Conservation (phyloP, 2,113 vertebrate genomes). For the Xenopus laevis region DNA sequence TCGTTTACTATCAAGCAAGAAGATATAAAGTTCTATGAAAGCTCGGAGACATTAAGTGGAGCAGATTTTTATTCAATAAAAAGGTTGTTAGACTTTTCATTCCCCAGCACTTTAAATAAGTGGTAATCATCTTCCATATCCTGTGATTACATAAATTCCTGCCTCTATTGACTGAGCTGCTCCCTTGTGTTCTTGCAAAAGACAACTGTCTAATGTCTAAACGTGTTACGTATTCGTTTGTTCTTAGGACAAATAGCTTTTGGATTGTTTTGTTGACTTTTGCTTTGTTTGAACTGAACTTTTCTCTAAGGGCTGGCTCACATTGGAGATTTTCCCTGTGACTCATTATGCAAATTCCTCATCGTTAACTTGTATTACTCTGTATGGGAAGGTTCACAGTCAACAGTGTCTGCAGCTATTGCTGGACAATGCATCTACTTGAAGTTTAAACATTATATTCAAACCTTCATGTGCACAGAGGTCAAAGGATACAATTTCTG, state of each 20-base stretch:
- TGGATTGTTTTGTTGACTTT: not conserved
- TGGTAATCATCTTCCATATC: conserved; percentile 38
- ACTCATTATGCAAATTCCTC: no score
- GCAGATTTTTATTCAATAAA: conserved; percentile 39
- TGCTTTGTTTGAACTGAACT: not conserved
- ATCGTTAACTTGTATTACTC: no score
- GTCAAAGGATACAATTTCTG: no score
- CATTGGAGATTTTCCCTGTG: no score
- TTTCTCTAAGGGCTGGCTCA: no score
- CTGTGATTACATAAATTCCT: conserved; percentile 48
- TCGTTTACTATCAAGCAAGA: conserved; percentile 6
- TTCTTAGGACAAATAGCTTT: not conserved
- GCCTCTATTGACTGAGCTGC: conserved; percentile 46
- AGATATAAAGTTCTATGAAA: conserved; percentile 15
- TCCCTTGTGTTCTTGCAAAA: conserved; percentile 43
- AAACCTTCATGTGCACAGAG: no score
- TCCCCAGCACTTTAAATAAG: conserved; percentile 42
- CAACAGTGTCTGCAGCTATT: no score
- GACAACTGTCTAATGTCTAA: conserved; percentile 47
- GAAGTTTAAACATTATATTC: no score
- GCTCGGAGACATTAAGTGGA: conserved; percentile 18
- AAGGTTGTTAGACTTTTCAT: conserved; percentile 4
- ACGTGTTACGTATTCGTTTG: not conserved
- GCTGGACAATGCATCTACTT: no score
- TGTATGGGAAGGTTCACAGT: no score